phyloP scores from a whole-genome alignment of 1,140 invertebrate genomes.

The Drosophila takahashii region DNA sequence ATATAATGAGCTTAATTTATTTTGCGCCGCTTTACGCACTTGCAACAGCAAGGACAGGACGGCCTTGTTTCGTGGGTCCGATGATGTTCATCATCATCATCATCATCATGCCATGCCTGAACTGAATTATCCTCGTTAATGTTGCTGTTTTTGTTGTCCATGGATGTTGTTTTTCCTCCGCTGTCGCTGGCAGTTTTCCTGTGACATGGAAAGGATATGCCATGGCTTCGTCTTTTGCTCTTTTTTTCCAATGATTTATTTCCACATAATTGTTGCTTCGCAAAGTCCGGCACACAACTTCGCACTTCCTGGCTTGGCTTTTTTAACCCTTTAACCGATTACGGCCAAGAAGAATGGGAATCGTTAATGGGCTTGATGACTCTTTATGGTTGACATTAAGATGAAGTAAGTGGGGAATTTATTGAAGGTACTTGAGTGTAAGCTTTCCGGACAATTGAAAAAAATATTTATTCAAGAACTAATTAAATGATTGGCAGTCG shows the following conservation, averaged over 20 bases:
- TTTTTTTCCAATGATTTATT: slow-evolving; percentile 50
- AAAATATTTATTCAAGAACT: background rate
- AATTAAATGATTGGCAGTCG: no score
- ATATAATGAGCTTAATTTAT: slow-evolving; percentile 72
- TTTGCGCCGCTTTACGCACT: slow-evolving; percentile 65
- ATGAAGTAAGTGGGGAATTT: slow-evolving; percentile 1
- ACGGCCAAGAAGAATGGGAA: slow-evolving; percentile 24
- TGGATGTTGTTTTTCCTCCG: slow-evolving; percentile 4
- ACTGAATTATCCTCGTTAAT: slow-evolving; percentile 47
- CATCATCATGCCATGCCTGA: slow-evolving; percentile 24
- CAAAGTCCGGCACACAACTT: slow-evolving; percentile 3
- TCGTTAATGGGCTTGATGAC: slow-evolving; percentile 16
- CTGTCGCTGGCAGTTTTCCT: slow-evolving; percentile 17
- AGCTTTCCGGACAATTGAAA: background rate
- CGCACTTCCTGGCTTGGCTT: slow-evolving; percentile 30
- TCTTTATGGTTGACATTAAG: slow-evolving; percentile 22
- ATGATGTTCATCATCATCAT: slow-evolving; percentile 38
- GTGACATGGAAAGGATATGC: slow-evolving; percentile 49
- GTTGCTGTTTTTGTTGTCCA: slow-evolving; percentile 13
- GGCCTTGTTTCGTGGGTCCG: slow-evolving; percentile 5
- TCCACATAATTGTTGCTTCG: slow-evolving; percentile 28
- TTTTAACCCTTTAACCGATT: slow-evolving; percentile 45
- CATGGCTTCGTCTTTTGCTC: slow-evolving; percentile 32
- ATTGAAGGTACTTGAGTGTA: slow-evolving; percentile 2
- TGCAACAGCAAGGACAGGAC: slow-evolving; percentile 13